These are phyloP conservation scores for Epizoanthus rinbou DNA, from an alignment of 92 coral and sea anemone genomes.

Conservation along the genomic window DNA sequence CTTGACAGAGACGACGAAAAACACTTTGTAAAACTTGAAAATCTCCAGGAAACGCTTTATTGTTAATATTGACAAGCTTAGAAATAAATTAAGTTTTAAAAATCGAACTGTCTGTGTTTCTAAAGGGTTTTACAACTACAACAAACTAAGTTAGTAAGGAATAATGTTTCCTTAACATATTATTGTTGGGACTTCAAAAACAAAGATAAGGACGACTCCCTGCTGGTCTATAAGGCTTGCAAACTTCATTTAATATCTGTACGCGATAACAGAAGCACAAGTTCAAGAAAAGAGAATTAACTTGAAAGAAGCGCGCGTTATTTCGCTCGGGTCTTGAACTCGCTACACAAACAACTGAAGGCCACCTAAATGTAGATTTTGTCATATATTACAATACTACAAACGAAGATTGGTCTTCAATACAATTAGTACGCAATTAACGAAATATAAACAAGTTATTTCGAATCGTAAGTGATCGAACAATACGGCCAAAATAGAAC, in stretches of 20 bases:
- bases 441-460: constrained; percentile 36
- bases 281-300: not conserved
- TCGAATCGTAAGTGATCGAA: constrained; percentile 38
- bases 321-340: not conserved
- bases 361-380: not conserved
- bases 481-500: constrained; percentile 4
- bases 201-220: constrained; percentile 8
- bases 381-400: constrained; percentile 5
- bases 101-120: not conserved
- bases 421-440: constrained; percentile 40
- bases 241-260: not conserved
- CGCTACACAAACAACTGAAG: not conserved
- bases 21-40: constrained; percentile 18
- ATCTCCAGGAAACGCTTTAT: constrained; percentile 33
- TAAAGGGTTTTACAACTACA: not conserved
- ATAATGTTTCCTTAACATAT: not conserved
- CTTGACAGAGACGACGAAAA: constrained; percentile 20
- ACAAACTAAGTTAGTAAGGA: no score
- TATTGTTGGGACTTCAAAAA: not conserved
- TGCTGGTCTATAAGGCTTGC: not conserved
- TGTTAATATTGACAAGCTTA: no score
- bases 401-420: constrained; percentile 8
- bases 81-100: constrained; percentile 4
- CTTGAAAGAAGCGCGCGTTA: constrained; percentile 4
- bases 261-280: not conserved